A percentile compares a stretch with the other conserved stretches of the same genome.
These are phyloP conservation scores for Damaliscus lunatus DNA, from an alignment of 2,113 vertebrate species.

Conservation along the genomic window DNA sequence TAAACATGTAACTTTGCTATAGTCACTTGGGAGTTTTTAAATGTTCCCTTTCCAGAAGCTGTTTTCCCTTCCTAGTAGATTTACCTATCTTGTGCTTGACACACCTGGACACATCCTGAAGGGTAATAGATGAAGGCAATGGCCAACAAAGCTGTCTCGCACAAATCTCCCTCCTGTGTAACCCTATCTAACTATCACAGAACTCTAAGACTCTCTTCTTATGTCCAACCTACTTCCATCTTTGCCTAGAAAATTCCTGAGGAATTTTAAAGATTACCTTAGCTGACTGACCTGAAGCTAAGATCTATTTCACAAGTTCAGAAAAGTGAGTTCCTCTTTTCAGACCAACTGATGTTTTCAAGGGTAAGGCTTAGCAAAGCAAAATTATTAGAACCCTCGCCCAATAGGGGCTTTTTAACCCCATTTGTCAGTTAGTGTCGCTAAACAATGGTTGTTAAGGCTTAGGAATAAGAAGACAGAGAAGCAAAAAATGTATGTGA, in stretches of 20 bases:
- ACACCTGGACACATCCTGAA: background rate
- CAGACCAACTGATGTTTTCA: background rate
- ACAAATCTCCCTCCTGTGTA: background rate
- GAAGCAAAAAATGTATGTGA: background rate
- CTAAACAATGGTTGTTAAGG: background rate
- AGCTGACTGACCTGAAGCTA: background rate
- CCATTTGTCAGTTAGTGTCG: background rate
- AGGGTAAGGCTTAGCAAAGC: background rate
- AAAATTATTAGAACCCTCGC: background rate
- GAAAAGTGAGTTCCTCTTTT: background rate
- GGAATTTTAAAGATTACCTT: background rate
- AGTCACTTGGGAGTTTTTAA: background rate
- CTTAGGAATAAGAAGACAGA: background rate
- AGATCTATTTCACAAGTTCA: background rate
- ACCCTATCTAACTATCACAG: background rate
- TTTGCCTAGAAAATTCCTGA: background rate
- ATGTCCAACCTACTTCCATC: background rate
- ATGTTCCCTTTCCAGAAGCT: background rate
- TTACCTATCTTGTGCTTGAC: background rate
- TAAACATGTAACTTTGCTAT: background rate
- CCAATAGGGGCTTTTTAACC: background rate
- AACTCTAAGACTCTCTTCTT: background rate
- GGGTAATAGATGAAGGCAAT: no score
- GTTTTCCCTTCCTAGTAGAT: background rate
- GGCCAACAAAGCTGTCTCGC: background rate